A percentile compares a stretch with the other conserved stretches of the same genome.
Conservation (phyloP, 2,113 vertebrate species). For the Chiloscyllium plagiosum region DNA sequence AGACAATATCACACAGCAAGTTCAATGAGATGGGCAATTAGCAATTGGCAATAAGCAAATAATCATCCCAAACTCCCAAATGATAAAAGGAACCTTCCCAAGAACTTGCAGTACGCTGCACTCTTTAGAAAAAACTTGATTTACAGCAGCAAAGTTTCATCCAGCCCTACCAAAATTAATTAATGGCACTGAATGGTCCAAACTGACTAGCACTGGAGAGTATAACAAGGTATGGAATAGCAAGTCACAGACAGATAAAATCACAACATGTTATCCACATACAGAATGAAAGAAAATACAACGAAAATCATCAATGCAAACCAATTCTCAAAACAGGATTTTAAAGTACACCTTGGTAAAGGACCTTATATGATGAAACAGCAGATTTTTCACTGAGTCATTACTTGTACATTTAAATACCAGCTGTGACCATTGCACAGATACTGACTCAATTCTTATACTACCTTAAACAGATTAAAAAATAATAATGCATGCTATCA, state of each 20-base stretch:
- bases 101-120: not conserved
- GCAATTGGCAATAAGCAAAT: too few relatives aligned
- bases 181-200: not conserved
- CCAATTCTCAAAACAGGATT: not conserved
- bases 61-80: too few relatives aligned
- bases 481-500: not conserved
- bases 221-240: not conserved
- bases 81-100: not conserved
- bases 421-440: not conserved
- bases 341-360: not conserved
- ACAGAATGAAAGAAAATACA: not conserved
- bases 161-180: not conserved
- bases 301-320: not conserved
- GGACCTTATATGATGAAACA: not conserved
- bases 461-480: not conserved
- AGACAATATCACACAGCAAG: not conserved
- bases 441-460: not conserved
- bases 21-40: not conserved
- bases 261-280: not conserved
- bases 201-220: not conserved
- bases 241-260: not conserved
- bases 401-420: not conserved
- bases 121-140: not conserved
- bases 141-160: not conserved
- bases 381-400: not conserved